phyloP scores from a whole-genome alignment of 2,797 vertebrate species.

The Microctenopoma stevenorrisi region DNA sequence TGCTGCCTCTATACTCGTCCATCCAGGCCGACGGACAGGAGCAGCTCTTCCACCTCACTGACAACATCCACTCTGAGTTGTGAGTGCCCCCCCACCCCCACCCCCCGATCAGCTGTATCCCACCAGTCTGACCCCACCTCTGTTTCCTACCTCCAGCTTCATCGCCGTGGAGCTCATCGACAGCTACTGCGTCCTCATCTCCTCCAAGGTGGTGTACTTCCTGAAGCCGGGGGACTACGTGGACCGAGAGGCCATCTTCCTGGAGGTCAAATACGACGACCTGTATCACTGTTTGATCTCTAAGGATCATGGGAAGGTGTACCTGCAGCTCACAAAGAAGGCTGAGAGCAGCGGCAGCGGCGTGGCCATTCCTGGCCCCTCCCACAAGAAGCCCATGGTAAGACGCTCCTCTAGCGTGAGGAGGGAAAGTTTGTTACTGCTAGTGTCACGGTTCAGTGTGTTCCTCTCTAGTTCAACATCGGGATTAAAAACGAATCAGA shows the following conservation, averaged over 20 bases:
- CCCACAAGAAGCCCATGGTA: conserved; percentile 98
- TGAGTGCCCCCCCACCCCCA: conserved; percentile 77
- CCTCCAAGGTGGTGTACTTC: conserved; percentile 96
- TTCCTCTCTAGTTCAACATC: no score
- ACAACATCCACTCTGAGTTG: conserved; percentile 96
- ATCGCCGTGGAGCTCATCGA: conserved; percentile 95
- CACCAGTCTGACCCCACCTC: neutral
- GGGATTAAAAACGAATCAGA: no score
- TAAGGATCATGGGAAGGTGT: conserved; percentile 95
- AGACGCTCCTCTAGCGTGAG: no score
- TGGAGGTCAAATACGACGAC: conserved; percentile 96
- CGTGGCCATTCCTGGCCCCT: conserved; percentile 93
- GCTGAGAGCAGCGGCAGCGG: conserved; percentile 91
- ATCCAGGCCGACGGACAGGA: conserved; percentile 95
- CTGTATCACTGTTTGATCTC: conserved; percentile 98
- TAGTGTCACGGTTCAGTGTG: no score
- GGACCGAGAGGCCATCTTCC: conserved; percentile 94
- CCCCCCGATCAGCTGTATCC: neutral
- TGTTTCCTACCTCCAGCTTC: conserved; percentile 82
- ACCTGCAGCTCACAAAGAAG: conserved; percentile 97
- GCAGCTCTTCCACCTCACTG: conserved; percentile 94
- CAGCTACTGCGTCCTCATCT: conserved; percentile 95
- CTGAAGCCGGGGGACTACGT: conserved; percentile 88
- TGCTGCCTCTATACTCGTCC: conserved; percentile 89
- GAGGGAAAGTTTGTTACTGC: no score